Evolutionary conservation across 2,888 invertebrate genomes (phyloP), one percentile per base, ranked within the genome.

Genomic region (Cerastis rubricosa): DNA sequence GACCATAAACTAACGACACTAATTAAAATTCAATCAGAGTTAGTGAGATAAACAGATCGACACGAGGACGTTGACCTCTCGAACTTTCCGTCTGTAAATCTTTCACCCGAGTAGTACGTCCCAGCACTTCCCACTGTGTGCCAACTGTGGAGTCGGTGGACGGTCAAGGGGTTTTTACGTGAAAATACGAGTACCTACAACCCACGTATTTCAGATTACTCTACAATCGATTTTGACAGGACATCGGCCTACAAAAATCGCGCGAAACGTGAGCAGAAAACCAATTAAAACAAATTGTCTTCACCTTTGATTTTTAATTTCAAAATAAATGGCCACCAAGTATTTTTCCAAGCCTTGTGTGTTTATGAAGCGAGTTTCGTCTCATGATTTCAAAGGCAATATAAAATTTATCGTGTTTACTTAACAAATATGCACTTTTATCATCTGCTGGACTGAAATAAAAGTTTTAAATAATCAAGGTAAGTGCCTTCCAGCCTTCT

Each of bases 391-490:
- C 93, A 94, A 94, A 94, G 92, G 86, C 71, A 73, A 76, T 84
- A 83, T 83, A 86, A 85, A 88, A 91, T 92, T 93, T 92, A 93
- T 83, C 90, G 89, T 93, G 92, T 94, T 94, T 93, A 92, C 88
- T 91, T 87, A 89, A 83, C 86, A 94, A 93, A 93, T 91, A 89
- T 92, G 91, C 91, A 92, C 71, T 92, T 92, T 92, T 92, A 92
- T 91, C 89, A 89, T 92, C 88, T 74, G 81, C 76, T 83, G 83
- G 81, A 89, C 88, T 83, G 84, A 92, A 92, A 93, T 92, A 93
- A 90, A 91, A 90, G 88, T 90, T 91, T 90, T 90, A 91, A 94
- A 93, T 91, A 89, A 92, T 93, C 93, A 93, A 93, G 94, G 94
- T 90, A 91, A 91, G 89, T 17, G 47, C 83, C 74, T 88, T 85